These are phyloP conservation scores for Siniperca scherzeri DNA, from an alignment of 2,797 vertebrate species.

Conservation along the genomic window DNA sequence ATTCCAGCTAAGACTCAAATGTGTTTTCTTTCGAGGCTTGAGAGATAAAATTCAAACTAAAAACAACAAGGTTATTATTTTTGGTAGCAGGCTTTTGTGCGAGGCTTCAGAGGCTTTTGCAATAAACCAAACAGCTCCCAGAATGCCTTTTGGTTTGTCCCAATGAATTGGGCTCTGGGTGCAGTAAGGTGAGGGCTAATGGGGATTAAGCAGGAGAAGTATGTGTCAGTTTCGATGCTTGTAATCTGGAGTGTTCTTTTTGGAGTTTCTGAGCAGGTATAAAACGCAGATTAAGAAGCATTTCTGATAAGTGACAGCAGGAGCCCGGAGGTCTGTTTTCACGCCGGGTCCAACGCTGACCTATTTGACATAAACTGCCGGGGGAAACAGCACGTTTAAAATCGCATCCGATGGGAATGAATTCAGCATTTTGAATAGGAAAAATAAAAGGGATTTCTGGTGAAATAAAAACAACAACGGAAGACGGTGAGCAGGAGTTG, in stretches of 20 bases:
- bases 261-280: constrained; percentile 61
- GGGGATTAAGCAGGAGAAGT: constrained; percentile 78
- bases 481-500: neutral
- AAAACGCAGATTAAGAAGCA: constrained; percentile 61
- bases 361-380: constrained; percentile 35
- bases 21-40: constrained; percentile 16
- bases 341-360: constrained; percentile 37
- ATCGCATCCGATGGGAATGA: constrained; percentile 29
- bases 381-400: constrained; percentile 31
- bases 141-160: constrained; percentile 64
- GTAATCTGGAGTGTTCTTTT: constrained; percentile 74
- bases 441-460: neutral
- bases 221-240: constrained; percentile 78
- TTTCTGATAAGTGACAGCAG: constrained; percentile 59
- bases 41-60: constrained; percentile 38
- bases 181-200: constrained; percentile 76
- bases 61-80: constrained; percentile 47
- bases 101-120: constrained; percentile 34
- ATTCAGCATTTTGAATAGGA: neutral
- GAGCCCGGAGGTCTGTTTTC: constrained; percentile 61
- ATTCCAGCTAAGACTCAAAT: constrained; percentile 27
- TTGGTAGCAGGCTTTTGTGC: constrained; percentile 34
- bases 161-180: constrained; percentile 58
- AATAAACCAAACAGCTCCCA: constrained; percentile 67
- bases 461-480: neutral